Base-by-base conservation (phyloP, 2,797 vertebrate genomes). In the Anguilla pacifica region DNA sequence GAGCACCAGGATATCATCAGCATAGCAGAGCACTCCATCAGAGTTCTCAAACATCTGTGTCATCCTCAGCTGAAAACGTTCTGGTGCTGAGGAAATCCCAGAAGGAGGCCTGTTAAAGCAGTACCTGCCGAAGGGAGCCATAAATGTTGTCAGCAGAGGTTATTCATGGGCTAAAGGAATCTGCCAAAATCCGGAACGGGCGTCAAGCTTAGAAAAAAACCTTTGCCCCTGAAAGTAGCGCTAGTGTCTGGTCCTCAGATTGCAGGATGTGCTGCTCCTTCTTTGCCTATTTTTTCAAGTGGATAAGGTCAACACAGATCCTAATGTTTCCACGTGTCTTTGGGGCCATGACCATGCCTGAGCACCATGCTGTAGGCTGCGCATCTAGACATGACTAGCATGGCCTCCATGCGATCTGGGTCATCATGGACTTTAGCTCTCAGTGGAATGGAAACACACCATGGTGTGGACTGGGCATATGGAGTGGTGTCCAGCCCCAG, bases 151-250 rank as follows among this genome's bases (percentile, higher is more conserved):
- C 1, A 89, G 67, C 0, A 6, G 17, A 0, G 72, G 39, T 43
- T 43, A 89, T 5, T 90, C 85, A 86, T 61, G 49, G 19, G 86
- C 70, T 0, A 90, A 39, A 4, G 86, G 88, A 9, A 88, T 83
- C n/a, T 90, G 89, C 79, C 74, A 90, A 53, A 91, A 85, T 35
- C 74, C 88, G 5, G 88, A 86, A 19, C 79, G 86, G n/a, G 86
- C 83, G 13, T 89, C 89, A 6, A 89, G 51, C n/a, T 90, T 89
- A 2, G 87, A 84, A 53, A 89, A 90, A 2, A 82, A 43, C 64
- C 3, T 31, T 86, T 61, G 84, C 79, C 0, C 70, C 89, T 55
- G 55, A 59, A 35, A 90, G 17, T 25, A 81, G 67, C 3, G 87
- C 86, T 35, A 91, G 49, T 35, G 85, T 88, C 28, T 89, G 51